A percentile compares a stretch with the other conserved stretches of the same genome.
These are phyloP conservation scores for Hipparchia sbordonii DNA, from an alignment of 2,888 invertebrate species.

Conservation along the genomic window DNA sequence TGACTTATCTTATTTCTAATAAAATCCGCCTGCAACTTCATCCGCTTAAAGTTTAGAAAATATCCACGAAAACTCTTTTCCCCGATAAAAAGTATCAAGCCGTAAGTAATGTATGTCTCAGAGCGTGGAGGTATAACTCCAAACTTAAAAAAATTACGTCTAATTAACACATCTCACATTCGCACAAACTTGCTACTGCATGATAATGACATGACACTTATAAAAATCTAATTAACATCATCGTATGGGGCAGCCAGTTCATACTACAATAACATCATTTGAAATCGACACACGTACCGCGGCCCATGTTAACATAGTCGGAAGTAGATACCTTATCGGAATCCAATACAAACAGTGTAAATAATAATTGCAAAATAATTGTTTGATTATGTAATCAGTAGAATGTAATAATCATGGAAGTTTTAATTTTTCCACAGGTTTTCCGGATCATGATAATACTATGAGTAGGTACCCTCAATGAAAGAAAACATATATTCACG, in stretches of 20 bases:
- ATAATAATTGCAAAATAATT: constrained; percentile 15
- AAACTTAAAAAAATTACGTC: no score
- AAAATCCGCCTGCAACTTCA: no score
- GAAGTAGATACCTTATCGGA: constrained; percentile 41
- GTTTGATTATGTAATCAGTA: constrained; percentile 2
- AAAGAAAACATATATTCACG: no score
- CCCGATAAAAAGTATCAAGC: no score
- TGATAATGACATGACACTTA: constrained; percentile 28
- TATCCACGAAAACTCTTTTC: no score
- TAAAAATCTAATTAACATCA: constrained; percentile 36
- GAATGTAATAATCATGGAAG: background rate
- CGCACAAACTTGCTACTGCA: constrained; percentile 12
- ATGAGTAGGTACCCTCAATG: no score
- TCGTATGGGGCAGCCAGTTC: constrained; percentile 27
- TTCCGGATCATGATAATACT: background rate
- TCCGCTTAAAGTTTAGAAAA: no score
- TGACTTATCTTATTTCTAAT: no score
- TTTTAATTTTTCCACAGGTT: background rate
- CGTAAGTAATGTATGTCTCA: no score
- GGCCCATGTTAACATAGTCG: constrained; percentile 41
- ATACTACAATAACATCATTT: constrained; percentile 34
- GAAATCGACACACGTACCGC: constrained; percentile 39
- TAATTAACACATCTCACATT: no score
- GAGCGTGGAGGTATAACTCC: no score
- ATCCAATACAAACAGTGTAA: constrained; percentile 35